Conservation (phyloP, 2,113 vertebrate species). For the Ictalurus furcatus region DNA sequence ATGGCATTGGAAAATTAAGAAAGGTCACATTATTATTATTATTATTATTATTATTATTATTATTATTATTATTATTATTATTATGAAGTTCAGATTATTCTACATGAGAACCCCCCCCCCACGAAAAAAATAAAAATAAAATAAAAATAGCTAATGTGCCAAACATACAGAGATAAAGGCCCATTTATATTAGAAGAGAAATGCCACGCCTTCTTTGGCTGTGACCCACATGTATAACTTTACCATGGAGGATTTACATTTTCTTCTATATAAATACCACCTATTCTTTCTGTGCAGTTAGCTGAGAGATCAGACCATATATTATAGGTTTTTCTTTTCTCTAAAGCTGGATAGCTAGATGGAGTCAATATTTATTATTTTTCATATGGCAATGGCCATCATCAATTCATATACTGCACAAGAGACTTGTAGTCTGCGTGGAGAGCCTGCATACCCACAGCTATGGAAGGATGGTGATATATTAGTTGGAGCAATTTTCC, state of each 20-base stretch:
- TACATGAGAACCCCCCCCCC: not conserved
- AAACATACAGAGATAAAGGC: not conserved
- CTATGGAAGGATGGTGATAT: conserved; percentile 42
- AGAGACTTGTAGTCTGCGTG: conserved; percentile 5
- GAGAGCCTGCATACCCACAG: conserved; percentile 20
- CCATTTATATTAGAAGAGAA: not conserved
- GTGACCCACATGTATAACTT: not conserved
- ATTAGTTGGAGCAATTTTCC: conserved; percentile 24
- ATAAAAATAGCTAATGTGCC: not conserved
- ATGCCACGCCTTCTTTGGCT: conserved; percentile 20
- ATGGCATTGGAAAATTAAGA: too few species aligned
- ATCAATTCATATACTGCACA: conserved; percentile 17
- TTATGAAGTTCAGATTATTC: too few species aligned
- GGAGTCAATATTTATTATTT: conserved; percentile 24
- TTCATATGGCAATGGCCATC: conserved; percentile 33
- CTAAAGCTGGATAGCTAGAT: not conserved
- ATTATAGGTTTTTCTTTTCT: not conserved
- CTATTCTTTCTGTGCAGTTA: not conserved
- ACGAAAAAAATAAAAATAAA: not conserved
- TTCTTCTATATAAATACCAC: conserved; percentile 23
- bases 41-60: too few species aligned
- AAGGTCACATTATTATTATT: too few species aligned
- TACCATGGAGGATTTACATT: conserved; percentile 9
- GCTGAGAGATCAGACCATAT: not conserved
- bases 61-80: too few species aligned